These are phyloP conservation scores for Microchirus variegatus DNA, from an alignment of 2,797 vertebrate species.

Conservation along the genomic window DNA sequence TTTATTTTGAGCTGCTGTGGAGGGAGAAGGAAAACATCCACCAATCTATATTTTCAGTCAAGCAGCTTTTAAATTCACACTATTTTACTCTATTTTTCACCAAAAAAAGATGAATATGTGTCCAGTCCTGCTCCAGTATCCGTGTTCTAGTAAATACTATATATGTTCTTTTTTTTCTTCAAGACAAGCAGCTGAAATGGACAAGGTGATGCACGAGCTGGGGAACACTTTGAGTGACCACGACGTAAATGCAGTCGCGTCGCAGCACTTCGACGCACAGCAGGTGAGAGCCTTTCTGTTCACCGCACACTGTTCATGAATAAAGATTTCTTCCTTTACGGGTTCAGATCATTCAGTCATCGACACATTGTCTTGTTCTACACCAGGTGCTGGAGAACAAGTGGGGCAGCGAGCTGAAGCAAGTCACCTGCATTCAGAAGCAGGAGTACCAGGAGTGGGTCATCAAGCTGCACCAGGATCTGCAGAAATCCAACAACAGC, in stretches of 20 bases:
- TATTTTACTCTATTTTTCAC: no score
- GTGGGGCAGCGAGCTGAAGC: conserved; percentile 94
- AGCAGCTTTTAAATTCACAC: no score
- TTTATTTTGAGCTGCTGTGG: no score
- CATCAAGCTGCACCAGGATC: conserved; percentile 94
- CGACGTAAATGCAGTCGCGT: conserved; percentile 93
- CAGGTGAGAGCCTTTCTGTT: conserved; percentile 77
- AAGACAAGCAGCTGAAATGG: conserved; percentile 93
- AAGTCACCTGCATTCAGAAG: conserved; percentile 94
- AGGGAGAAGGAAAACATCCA: no score
- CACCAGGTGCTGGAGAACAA: conserved; percentile 92
- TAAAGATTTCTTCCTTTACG: neutral
- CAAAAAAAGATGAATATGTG: no score
- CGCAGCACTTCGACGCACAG: conserved; percentile 96
- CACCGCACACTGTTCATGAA: neutral
- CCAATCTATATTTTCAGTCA: no score
- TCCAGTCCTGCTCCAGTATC: no score
- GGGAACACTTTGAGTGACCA: conserved; percentile 94
- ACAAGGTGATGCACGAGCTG: conserved; percentile 95
- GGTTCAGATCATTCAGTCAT: neutral
- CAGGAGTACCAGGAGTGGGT: conserved; percentile 99
- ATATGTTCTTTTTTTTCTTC: conserved; percentile 11
- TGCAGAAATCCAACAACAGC: conserved; percentile 94
- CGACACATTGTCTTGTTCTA: neutral
- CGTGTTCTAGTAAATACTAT: no score